Conservation (phyloP, 2,113 vertebrate species). For the Anser cygnoides region DNA sequence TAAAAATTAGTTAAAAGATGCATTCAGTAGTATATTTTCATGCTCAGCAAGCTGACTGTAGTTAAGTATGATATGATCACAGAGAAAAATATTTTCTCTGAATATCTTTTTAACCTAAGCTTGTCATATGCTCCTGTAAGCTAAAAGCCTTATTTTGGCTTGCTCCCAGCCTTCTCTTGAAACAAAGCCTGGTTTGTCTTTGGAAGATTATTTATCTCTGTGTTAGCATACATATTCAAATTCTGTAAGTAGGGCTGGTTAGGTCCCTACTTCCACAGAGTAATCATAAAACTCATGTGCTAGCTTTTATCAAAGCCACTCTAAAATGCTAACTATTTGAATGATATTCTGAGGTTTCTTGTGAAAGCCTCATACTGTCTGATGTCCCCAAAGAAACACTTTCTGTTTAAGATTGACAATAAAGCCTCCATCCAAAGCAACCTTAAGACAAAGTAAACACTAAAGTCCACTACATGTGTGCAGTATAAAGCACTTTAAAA, state of each 20-base stretch:
- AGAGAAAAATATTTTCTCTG: conserved; percentile 4
- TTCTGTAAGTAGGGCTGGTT: not conserved
- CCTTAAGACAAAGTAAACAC: not conserved
- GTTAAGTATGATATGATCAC: not conserved
- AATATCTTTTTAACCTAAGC: not conserved
- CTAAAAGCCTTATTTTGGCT: not conserved
- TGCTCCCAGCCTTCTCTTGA: not conserved
- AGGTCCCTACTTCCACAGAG: not conserved
- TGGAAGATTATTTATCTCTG: not conserved
- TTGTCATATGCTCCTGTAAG: not conserved
- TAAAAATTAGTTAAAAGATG: not conserved
- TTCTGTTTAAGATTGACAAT: not conserved
- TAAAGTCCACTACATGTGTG: rapidly evolving
- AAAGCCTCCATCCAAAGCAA: not conserved
- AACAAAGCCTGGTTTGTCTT: not conserved
- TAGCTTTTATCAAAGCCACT: not conserved
- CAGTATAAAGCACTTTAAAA: not conserved
- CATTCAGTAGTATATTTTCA: not conserved
- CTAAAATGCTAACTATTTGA: not conserved
- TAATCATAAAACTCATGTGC: not conserved
- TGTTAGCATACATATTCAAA: not conserved
- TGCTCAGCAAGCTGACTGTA: not conserved
- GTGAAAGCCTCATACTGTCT: not conserved
- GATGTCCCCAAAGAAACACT: not conserved
- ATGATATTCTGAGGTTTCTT: not conserved